Evolutionary conservation across 2,888 invertebrate genomes (phyloP).

Genomic region (Torymus auratus): DNA sequence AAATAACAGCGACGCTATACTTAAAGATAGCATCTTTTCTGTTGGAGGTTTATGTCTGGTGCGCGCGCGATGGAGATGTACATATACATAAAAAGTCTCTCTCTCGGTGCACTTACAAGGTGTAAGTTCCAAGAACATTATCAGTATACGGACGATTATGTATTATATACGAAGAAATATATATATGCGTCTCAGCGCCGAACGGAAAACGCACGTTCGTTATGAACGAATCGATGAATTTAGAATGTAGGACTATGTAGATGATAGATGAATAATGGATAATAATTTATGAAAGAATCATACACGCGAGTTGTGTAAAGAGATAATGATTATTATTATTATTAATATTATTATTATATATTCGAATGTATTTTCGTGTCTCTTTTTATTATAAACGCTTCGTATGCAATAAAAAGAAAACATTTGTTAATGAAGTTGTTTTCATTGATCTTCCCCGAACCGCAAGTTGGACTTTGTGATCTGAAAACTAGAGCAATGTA

Average conservation of each 20-base stretch:
- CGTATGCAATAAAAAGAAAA: slow-evolving; percentile 46
- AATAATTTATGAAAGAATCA: slow-evolving; percentile 39
- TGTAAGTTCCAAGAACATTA: slow-evolving; percentile 52
- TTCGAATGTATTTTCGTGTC: slow-evolving; percentile 44
- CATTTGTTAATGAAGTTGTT: slow-evolving; percentile 29
- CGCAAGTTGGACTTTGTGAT: neutral
- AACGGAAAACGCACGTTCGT: slow-evolving; percentile 9
- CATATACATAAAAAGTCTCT: too few species aligned
- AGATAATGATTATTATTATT: slow-evolving; percentile 15
- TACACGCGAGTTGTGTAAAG: neutral
- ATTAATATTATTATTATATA: slow-evolving; percentile 17
- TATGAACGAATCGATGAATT: slow-evolving; percentile 21
- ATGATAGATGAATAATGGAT: slow-evolving; percentile 8
- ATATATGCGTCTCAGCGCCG: neutral
- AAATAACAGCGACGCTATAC: slow-evolving; percentile 33
- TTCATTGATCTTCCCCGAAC: neutral
- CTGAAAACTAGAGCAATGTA: too few species aligned
- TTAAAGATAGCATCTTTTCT: slow-evolving; percentile 35
- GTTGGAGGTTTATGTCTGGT: neutral
- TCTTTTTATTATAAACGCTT: slow-evolving; percentile 47
- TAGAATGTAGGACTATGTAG: neutral
- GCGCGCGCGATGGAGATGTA: too few species aligned
- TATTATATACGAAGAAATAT: slow-evolving; percentile 18
- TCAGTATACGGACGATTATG: slow-evolving; percentile 47
- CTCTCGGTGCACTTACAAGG: slow-evolving; percentile 20